These are phyloP conservation scores for Trissolcus japonicus DNA, from an alignment of 2,888 invertebrate genomes.

Conservation along the genomic window DNA sequence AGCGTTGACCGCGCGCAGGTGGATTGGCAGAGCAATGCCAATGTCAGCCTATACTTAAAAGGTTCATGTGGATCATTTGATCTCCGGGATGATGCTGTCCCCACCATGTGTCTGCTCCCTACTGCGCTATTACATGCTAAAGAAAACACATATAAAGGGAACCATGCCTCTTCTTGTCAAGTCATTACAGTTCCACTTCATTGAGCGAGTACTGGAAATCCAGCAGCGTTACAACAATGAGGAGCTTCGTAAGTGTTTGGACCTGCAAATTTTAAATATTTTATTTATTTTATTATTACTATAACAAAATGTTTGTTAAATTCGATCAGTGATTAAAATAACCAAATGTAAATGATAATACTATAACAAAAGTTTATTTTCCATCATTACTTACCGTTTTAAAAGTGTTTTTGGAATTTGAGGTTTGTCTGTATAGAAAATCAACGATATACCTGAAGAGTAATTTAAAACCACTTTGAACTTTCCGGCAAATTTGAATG, in stretches of 20 bases:
- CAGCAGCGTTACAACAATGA: constrained; percentile 65
- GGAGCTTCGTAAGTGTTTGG: constrained; percentile 2
- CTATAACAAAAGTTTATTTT: too few species aligned
- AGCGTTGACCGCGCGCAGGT: constrained; percentile 33
- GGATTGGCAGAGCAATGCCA: constrained; percentile 63
- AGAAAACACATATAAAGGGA: constrained; percentile 67
- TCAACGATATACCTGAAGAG: too few species aligned
- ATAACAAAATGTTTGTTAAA: too few species aligned
- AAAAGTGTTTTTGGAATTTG: too few species aligned
- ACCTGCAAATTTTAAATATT: too few species aligned
- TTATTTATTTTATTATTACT: too few species aligned
- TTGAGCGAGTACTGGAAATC: constrained; percentile 72
- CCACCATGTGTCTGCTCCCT: constrained; percentile 68
- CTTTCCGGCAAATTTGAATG: too few species aligned
- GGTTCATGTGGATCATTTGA: constrained; percentile 61
- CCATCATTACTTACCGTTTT: too few species aligned
- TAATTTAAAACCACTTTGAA: too few species aligned
- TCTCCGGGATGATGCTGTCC: constrained; percentile 65
- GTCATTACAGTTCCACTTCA: constrained; percentile 68
- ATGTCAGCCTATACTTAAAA: constrained; percentile 66
- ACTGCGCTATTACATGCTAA: constrained; percentile 58
- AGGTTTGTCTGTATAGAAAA: too few species aligned
- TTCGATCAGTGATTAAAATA: too few species aligned
- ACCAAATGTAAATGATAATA: too few species aligned
- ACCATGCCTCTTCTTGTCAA: constrained; percentile 64